Evolutionary conservation across 2,113 vertebrate genomes (phyloP).

Genomic region (Phodopus roborovskii): DNA sequence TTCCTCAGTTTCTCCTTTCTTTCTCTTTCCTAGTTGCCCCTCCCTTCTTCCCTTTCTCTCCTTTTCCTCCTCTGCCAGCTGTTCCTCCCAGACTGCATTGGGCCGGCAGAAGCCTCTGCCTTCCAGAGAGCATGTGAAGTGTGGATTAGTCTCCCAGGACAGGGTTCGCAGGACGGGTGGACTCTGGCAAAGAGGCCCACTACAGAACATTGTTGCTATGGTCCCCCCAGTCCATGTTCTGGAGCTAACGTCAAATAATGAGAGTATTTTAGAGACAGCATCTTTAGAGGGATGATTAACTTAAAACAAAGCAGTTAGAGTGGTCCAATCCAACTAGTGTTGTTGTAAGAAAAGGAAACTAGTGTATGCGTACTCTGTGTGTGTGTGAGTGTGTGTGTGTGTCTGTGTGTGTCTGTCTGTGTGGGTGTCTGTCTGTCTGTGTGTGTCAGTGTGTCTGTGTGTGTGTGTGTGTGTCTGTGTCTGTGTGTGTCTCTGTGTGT

Average conservation of each 20-base stretch:
- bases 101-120: background rate
- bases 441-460: too few species aligned
- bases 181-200: background rate
- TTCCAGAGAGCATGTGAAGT: background rate
- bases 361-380: background rate
- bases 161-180: background rate
- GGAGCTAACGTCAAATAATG: background rate
- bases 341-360: background rate
- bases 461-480: too few species aligned
- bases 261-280: background rate
- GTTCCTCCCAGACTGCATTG: background rate
- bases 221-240: background rate
- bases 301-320: background rate
- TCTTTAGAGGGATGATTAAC: background rate
- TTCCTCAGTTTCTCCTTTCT: background rate
- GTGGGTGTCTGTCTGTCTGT: too few species aligned
- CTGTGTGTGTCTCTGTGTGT: too few species aligned
- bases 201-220: background rate
- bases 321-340: background rate
- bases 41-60: fast-evolving
- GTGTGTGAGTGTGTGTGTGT: background rate
- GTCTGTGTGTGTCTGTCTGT: too few species aligned
- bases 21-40: background rate
- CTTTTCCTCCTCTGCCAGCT: background rate
- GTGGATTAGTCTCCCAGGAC: background rate